Percentiles rank a stretch among this genome's conserved stretches.
These are phyloP conservation scores for Tauraco erythrolophus DNA, from an alignment of 2,113 vertebrate genomes.

Conservation along the genomic window DNA sequence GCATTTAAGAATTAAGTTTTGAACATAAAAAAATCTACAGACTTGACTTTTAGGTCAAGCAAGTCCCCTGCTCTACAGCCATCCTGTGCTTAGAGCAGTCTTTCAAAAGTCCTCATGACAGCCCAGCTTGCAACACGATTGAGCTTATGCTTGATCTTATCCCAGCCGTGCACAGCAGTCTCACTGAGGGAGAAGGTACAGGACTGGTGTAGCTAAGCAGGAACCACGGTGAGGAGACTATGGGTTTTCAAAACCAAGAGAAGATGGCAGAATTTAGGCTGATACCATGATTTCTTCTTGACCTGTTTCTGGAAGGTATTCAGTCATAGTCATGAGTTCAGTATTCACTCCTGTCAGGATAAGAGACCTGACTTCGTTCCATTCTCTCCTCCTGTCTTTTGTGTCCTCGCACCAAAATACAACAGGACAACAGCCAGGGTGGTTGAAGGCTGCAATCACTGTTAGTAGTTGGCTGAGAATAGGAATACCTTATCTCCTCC, in stretches of 20 bases:
- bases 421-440: neutral
- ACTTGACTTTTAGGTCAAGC: neutral
- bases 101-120: neutral
- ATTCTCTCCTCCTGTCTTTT: neutral
- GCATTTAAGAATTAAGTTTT: neutral
- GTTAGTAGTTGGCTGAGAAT: neutral
- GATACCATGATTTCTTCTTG: neutral
- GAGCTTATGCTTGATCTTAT: neutral
- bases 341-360: neutral
- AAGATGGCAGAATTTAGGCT: neutral
- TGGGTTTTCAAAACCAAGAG: neutral
- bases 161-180: neutral
- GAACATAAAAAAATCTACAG: neutral
- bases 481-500: constrained; percentile 17
- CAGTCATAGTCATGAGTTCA: neutral
- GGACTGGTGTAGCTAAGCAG: neutral
- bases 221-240: neutral
- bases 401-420: neutral
- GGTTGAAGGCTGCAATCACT: neutral
- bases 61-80: neutral
- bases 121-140: neutral
- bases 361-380: neutral
- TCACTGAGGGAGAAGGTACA: neutral
- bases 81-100: neutral
- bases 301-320: neutral